Evolutionary conservation across 1,140 invertebrate genomes (phyloP).

Genomic region (Platyscapa corneri): DNA sequence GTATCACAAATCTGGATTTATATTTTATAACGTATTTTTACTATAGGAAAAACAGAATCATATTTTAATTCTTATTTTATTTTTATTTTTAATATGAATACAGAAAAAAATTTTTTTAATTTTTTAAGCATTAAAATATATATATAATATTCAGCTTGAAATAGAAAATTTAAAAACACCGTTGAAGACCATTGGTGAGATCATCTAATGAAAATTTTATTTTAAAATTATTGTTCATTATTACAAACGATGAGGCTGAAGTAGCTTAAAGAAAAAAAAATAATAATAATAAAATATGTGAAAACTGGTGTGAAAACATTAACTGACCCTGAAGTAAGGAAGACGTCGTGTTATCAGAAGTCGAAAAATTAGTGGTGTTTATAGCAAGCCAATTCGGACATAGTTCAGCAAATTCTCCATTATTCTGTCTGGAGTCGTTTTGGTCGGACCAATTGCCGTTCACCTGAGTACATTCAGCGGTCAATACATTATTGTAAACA

Average conservation of each 20-base stretch:
- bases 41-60: background rate
- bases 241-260: background rate
- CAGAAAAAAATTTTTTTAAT: background rate
- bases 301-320: background rate
- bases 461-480: conserved; percentile 77
- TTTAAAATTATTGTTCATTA: background rate
- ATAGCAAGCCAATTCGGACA: conserved; percentile 67
- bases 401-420: conserved; percentile 67
- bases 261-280: background rate
- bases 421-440: conserved; percentile 66
- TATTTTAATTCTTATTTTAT: background rate
- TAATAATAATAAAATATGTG: background rate
- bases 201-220: background rate
- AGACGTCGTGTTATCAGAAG: conserved; percentile 58
- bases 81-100: background rate
- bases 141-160: background rate
- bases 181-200: background rate
- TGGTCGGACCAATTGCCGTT: conserved; percentile 72
- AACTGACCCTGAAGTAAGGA: conserved; percentile 53
- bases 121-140: background rate
- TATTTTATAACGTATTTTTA: background rate
- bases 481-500: conserved; percentile 78
- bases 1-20: background rate
- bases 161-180: background rate
- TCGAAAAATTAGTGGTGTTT: conserved; percentile 65